Conservation (phyloP, 2,888 invertebrate genomes). For the Trachelus troglodyta region DNA sequence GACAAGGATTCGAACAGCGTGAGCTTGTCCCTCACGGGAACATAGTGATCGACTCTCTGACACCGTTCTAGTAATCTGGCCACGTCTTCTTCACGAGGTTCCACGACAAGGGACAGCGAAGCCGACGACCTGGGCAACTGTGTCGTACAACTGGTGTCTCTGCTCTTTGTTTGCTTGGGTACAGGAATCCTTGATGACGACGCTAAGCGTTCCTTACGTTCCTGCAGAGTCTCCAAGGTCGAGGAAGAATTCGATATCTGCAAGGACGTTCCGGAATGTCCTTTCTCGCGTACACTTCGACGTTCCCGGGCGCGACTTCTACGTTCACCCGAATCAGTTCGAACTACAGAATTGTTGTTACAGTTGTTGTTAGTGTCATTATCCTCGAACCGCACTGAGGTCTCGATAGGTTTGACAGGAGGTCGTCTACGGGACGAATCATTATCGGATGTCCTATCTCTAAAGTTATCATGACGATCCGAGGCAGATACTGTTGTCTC, state of each 20-base stretch:
- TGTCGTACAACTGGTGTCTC: neutral
- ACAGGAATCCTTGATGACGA: slow-evolving; percentile 44
- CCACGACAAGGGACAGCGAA: slow-evolving; percentile 32
- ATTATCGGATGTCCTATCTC: neutral
- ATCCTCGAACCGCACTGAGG: neutral
- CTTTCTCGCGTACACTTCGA: slow-evolving; percentile 45
- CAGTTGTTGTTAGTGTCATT: slow-evolving; percentile 36
- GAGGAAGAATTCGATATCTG: slow-evolving; percentile 12
- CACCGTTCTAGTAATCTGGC: slow-evolving; percentile 69
- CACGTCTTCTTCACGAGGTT: slow-evolving; percentile 64
- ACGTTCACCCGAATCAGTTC: slow-evolving; percentile 49
- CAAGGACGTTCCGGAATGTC: slow-evolving; percentile 27
- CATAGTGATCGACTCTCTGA: slow-evolving; percentile 73
- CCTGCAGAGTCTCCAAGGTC: slow-evolving; percentile 36
- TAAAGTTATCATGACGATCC: neutral
- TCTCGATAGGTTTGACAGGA: slow-evolving; percentile 11
- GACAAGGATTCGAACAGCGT: slow-evolving; percentile 79
- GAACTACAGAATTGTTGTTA: slow-evolving; percentile 29
- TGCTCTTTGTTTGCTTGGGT: slow-evolving; percentile 26
- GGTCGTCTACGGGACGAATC: slow-evolving; percentile 6
- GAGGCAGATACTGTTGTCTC: neutral
- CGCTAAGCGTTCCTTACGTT: slow-evolving; percentile 43
- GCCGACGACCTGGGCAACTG: slow-evolving; percentile 22
- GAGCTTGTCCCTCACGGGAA: slow-evolving; percentile 78
- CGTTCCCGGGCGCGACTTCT: slow-evolving; percentile 59